Evolutionary conservation across 2,888 invertebrate species (phyloP).

Genomic region (Scrobipalpa costella): DNA sequence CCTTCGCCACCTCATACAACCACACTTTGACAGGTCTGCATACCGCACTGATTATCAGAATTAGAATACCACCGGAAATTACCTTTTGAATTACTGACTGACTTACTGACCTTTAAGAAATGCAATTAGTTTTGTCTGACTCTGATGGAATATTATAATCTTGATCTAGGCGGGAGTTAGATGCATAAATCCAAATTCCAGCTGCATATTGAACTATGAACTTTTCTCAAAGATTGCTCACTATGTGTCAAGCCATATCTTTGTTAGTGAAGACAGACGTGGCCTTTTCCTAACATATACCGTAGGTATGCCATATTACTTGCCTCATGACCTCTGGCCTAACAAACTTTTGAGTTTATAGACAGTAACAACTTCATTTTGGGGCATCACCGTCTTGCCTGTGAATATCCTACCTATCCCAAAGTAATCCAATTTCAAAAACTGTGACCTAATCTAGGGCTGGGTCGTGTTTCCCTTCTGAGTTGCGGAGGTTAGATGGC

Average conservation of each 20-base stretch:
- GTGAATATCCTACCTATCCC: no score
- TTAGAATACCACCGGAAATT: slow-evolving; percentile 23
- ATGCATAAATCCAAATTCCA: no score
- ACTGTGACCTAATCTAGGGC: no score
- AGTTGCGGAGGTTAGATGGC: no score
- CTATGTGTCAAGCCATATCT: background rate
- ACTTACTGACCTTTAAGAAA: slow-evolving; percentile 9
- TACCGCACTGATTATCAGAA: slow-evolving; percentile 22
- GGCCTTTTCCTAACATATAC: background rate
- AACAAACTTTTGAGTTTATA: no score
- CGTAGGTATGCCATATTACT: background rate
- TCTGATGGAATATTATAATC: no score
- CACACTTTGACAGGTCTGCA: slow-evolving; percentile 13
- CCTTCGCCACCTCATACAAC: slow-evolving; percentile 11
- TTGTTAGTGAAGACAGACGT: background rate
- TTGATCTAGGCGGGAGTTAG: no score
- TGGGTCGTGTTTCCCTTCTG: no score
- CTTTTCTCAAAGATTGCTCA: background rate
- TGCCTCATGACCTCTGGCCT: background rate
- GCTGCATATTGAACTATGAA: no score
- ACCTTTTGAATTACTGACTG: slow-evolving; percentile 1
- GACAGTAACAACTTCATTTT: no score
- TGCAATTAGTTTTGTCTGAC: background rate
- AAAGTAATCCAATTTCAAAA: no score
- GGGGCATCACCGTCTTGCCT: no score